Percentiles rank a stretch among this genome's conserved stretches.
These are phyloP conservation scores for Gari tellinella DNA, from an alignment of 2,888 invertebrate genomes.

Conservation along the genomic window DNA sequence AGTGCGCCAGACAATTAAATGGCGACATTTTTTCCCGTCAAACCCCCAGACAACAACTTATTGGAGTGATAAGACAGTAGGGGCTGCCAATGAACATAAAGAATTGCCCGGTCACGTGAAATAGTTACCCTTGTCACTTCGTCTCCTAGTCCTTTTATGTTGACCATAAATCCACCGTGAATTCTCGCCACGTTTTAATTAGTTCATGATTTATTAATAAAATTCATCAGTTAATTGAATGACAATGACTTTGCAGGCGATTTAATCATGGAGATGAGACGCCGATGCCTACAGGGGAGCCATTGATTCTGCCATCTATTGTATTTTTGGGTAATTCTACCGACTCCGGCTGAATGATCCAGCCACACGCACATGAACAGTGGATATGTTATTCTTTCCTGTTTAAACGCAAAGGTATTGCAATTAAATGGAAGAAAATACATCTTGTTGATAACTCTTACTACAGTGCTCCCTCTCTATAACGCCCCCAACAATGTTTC, in stretches of 20 bases:
- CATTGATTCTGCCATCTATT: constrained; percentile 18
- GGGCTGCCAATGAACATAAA: constrained; percentile 2
- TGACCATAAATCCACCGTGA: constrained; percentile 51
- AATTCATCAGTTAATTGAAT: constrained; percentile 69
- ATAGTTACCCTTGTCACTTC: neutral
- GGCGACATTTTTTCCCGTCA: too few relatives aligned
- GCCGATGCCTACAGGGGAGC: constrained; percentile 16
- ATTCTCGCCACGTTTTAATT: constrained; percentile 59
- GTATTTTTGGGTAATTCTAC: constrained; percentile 28
- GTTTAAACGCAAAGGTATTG: too few relatives aligned
- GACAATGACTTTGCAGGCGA: constrained; percentile 56
- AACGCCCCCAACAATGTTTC: too few relatives aligned
- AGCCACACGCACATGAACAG: too few relatives aligned
- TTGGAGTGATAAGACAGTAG: too few relatives aligned
- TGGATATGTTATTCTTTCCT: too few relatives aligned
- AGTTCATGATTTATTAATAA: constrained; percentile 68
- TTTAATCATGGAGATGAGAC: constrained; percentile 44
- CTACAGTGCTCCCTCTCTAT: too few relatives aligned
- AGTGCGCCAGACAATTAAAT: too few relatives aligned
- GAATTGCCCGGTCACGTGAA: constrained; percentile 5
- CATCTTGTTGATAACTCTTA: too few relatives aligned
- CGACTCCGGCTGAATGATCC: too few relatives aligned
- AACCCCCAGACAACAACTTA: too few relatives aligned
- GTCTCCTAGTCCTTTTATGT: constrained; percentile 39
- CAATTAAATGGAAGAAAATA: too few relatives aligned